A percentile compares a stretch with the other conserved stretches of the same genome.
phyloP scores from a whole-genome alignment of 2,113 vertebrate genomes.

The Syngnathus typhle region DNA sequence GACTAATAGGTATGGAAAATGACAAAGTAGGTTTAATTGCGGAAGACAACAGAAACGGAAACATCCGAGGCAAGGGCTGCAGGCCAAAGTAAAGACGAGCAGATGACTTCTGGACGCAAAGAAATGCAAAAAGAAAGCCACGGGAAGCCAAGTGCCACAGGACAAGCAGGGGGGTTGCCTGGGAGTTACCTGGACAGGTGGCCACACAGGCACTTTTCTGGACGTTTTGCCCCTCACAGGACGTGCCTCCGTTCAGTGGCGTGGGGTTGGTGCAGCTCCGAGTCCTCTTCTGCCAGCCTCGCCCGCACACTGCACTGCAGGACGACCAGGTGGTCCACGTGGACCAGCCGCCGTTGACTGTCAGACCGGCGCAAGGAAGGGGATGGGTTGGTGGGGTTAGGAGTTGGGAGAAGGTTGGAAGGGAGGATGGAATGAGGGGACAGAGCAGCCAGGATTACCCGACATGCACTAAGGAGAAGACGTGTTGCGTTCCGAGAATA shows the following conservation, averaged over 20 bases:
- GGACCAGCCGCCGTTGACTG: conserved; percentile 98
- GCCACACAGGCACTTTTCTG: conserved; percentile 98
- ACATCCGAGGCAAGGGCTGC: conserved; percentile 25
- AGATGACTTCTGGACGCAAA: conserved; percentile 60
- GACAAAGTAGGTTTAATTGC: conserved; percentile 41
- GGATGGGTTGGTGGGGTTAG: conserved; percentile 39
- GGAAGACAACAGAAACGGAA: conserved; percentile 52
- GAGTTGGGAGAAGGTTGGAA: conserved; percentile 25
- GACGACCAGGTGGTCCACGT: conserved; percentile 97
- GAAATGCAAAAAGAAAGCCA: conserved; percentile 57
- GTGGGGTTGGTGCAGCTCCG: conserved; percentile 97
- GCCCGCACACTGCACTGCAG: conserved; percentile 94
- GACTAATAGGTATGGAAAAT: conserved; percentile 34
- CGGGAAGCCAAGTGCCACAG: conserved; percentile 60
- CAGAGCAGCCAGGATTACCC: conserved; percentile 78
- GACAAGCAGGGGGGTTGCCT: conserved; percentile 56
- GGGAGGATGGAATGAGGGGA: conserved; percentile 62
- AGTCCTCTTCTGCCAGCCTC: conserved; percentile 99
- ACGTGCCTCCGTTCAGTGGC: conserved; percentile 94
- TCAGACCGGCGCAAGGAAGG: conserved; percentile 39
- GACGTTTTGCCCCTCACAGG: conserved; percentile 97
- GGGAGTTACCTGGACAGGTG: conserved; percentile 87
- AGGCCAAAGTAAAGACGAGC: conserved; percentile 53
- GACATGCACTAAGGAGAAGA: conserved; percentile 63
- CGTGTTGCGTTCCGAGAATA: conserved; percentile 35